Evolutionary conservation across 2,888 invertebrate genomes (phyloP), one percentile per base, ranked within the genome.

Genomic region (Melanargia galathea): DNA sequence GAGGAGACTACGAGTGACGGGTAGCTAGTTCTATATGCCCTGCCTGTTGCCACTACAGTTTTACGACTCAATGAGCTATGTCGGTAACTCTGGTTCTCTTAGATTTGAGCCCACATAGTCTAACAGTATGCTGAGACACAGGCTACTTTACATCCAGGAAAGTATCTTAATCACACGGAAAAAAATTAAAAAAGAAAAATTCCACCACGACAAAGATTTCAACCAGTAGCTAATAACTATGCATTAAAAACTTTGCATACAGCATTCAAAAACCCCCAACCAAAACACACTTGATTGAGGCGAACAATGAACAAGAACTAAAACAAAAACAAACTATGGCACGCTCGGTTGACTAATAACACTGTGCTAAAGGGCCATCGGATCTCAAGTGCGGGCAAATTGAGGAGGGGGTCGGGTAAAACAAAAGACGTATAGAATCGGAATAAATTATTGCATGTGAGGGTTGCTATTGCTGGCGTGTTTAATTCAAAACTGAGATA

Each of bases 401-500:
- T 65, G 61, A 62, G 64, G 60, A 62, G 55, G 67, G 62, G 24
- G 43, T 55, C n/a, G 59, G 51, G 40, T 64, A 66, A 68, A 70
- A 70, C 68, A 70, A 70, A 67, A 73, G 73, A 82, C 81, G 82
- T 76, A 76, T 73, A 72, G 75, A 75, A 77, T 77, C 74, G 73
- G 77, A 82, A 87, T 86, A 83, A 87, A 87, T 77, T 86, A 89
- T 87, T 79, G 84, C 81, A 78, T 81, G 75, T 78, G 18, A 76
- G 79, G 79, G 80, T 81, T 82, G 79, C 78, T 81, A 78, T 77
- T 8, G 16, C 43, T 18, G 18, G 2, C 16, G 6, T 38, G 2
- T 7, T 0, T 18, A 2, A 43, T 16, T 7, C 10, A 2, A 43
- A 43, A 43, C 16, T 2, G 8, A 18, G 43, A 7, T 18, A 43